phyloP scores from a whole-genome alignment of 2,888 invertebrate species.

The Tipula lateralis region DNA sequence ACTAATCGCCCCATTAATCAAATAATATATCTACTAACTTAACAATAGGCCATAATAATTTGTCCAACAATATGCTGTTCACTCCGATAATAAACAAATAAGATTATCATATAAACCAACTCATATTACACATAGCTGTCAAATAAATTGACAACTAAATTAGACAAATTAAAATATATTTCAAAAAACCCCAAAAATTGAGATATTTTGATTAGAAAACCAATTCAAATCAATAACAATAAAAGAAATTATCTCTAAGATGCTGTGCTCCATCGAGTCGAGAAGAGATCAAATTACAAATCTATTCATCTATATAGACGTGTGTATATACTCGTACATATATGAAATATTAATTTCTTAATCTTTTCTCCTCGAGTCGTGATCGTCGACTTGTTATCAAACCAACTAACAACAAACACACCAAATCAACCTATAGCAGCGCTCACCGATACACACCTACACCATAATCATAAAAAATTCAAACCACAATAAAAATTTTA shows the following conservation, averaged over 20 bases:
- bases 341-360: neutral
- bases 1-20: neutral
- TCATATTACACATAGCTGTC: neutral
- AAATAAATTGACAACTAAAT: neutral
- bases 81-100: neutral
- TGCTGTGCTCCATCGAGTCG: neutral
- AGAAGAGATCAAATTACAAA: conserved; percentile 14
- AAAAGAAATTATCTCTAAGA: neutral
- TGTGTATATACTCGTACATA: neutral
- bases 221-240: conserved; percentile 19
- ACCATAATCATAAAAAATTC: neutral
- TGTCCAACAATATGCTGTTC: neutral
- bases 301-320: neutral
- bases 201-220: neutral
- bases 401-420: neutral
- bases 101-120: neutral
- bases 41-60: neutral
- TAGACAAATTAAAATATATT: neutral
- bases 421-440: neutral
- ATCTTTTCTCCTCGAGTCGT: neutral
- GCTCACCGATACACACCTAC: neutral
- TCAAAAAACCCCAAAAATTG: neutral
- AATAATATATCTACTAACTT: neutral
- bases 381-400: neutral
- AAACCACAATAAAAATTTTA: conserved; percentile 9